Base-by-base conservation (phyloP, 1,140 invertebrate genomes). In the Caenorhabditis tropicalis region DNA sequence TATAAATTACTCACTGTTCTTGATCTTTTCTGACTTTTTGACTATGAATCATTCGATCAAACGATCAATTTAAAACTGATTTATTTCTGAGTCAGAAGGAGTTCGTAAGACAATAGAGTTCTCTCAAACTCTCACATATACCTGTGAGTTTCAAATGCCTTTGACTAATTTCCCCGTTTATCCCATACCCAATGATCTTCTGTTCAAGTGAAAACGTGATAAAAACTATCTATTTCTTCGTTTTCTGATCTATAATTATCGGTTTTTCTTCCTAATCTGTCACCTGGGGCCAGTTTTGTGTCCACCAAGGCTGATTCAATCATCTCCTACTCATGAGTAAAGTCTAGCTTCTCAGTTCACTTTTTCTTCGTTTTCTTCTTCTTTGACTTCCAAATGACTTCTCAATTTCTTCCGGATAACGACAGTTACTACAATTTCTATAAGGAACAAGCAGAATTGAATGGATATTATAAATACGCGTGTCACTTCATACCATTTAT, bases 401-500 rank as follows among this genome's bases (percentile, higher is more conserved):
- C 29, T 16, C 12, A 15, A 1, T 65, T 65, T n/a, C 16, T 65
- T 27, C 58, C 58, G 58, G 58, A 65, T 36, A 65, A 65, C 4
- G 58, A 65, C 33, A 65, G 58, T 16, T 65, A 65, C 36, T 65
- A 33, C 10, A 4, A 16, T 21, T 65, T 36, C 10, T 65, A 65
- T 65, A 65, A 65, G 19, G 58, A 33, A 19, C 58, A 65, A 7
- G 29, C 29, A 5, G 31, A 36, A 36, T 21, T 65, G 15, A 65
- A 65, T 36, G 19, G 31, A 33, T 65, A 65, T 65, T 65, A 65
- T 65, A 65, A 65, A 36, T 33, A 16, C 1, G 16, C 31, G 19
- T 65, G 58, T 36, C 58, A 65, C 36, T 65, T 65, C 36, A 65
- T 33, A 6, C 58, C 58, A 33, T 65, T 65, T 65, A 6, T 65